phyloP scores from a whole-genome alignment of 2,797 vertebrate genomes.

The Babyrousa celebensis region DNA sequence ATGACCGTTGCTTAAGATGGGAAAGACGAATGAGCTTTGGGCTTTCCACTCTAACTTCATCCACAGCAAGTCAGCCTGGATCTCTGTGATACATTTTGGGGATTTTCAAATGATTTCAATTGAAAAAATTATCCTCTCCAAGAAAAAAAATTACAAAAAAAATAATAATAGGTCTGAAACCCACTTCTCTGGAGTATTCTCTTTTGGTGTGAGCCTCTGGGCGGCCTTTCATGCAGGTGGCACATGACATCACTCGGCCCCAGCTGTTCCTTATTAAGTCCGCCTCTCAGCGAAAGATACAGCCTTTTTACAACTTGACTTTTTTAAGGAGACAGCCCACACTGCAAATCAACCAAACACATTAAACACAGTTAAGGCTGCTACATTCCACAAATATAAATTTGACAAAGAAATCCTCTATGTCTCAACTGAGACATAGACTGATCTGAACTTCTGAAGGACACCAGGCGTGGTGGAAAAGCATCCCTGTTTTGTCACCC shows the following conservation, averaged over 20 bases:
- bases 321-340: constrained; percentile 83
- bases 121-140: constrained; percentile 66
- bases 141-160: constrained; percentile 65
- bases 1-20: constrained; percentile 50
- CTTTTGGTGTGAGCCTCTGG: constrained; percentile 81
- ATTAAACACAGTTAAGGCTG: constrained; percentile 79
- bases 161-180: constrained; percentile 83
- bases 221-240: constrained; percentile 84
- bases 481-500: constrained; percentile 44
- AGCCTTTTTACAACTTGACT: constrained; percentile 82
- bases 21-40: constrained; percentile 66
- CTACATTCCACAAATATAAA: constrained; percentile 80
- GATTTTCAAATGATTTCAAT: constrained; percentile 73
- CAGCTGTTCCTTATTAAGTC: constrained; percentile 87
- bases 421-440: constrained; percentile 60
- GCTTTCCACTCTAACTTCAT: constrained; percentile 55
- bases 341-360: constrained; percentile 83
- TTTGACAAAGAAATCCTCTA: constrained; percentile 76
- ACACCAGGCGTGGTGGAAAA: constrained; percentile 23
- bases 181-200: constrained; percentile 80
- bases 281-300: constrained; percentile 82
- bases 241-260: constrained; percentile 84
- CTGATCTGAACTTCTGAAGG: constrained; percentile 69
- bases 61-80: constrained; percentile 65
- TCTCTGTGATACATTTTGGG: constrained; percentile 71